Conservation (phyloP, 2,888 invertebrate genomes). For the Nymphalis urticae region DNA sequence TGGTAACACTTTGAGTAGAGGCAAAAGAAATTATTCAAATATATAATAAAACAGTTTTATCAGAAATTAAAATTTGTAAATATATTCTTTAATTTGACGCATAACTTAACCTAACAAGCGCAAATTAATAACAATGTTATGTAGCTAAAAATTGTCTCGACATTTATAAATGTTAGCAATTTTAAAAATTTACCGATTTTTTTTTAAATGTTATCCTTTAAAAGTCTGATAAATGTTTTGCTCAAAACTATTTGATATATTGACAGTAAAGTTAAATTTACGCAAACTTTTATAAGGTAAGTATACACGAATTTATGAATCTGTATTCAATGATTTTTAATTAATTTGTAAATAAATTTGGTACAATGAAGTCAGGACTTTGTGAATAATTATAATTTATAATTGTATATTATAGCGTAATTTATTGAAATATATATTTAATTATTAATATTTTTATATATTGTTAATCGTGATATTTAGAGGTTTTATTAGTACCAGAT, state of each 20-base stretch:
- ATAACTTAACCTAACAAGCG: too few species aligned
- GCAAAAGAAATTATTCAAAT: too few species aligned
- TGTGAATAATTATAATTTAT: constrained; percentile 4
- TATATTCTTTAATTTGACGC: too few species aligned
- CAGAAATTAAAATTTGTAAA: too few species aligned
- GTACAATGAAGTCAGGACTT: constrained; percentile 45
- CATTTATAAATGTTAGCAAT: too few species aligned
- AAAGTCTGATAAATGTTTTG: not conserved
- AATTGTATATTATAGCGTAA: constrained; percentile 9
- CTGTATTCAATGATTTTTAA: constrained; percentile 8
- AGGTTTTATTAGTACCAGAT: too few species aligned
- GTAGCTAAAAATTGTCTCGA: too few species aligned
- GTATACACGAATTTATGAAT: constrained; percentile 17
- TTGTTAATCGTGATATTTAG: not conserved
- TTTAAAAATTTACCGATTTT: too few species aligned
- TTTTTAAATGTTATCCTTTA: not conserved
- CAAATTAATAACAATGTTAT: too few species aligned
- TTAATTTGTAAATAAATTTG: constrained; percentile 37
- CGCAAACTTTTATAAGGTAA: constrained; percentile 5
- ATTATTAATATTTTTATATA: not conserved
- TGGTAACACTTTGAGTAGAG: too few species aligned
- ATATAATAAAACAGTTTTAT: too few species aligned
- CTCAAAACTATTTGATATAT: not conserved
- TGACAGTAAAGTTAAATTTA: constrained; percentile 2
- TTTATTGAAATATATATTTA: not conserved